Evolutionary conservation across 2,888 invertebrate species (phyloP), one percentile per base, ranked within the genome.

Genomic region (Tuberolachnus salignus): DNA sequence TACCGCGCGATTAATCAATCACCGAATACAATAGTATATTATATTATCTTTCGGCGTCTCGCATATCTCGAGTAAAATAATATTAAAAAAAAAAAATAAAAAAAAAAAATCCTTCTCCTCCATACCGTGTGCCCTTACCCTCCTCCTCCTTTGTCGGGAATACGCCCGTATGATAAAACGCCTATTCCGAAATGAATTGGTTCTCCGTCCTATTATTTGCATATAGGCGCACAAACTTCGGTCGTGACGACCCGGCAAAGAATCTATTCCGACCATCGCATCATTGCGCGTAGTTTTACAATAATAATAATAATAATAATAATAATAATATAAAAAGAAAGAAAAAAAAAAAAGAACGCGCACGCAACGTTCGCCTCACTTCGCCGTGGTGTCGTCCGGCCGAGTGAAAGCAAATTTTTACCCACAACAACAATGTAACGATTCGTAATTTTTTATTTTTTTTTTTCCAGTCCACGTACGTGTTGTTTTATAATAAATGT

Each of bases 341-440:
- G 23, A 53, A 44, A 42, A 64, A 64, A 53, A 53, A 42, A 53
- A 53, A 74, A 42, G 21, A 34, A 51, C 14, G 42, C 8, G 21
- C 21, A 10, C n/a, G 16, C 61, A 49, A 61, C 67, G 14, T 67
- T 67, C 66, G 46, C 75, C 46, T 75, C 66, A 66, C 44, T 46
- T 67, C 75, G 34, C 34, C 3, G 34, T 6, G 46, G 67, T 67
- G 59, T 78, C 57, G 57, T 67, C 67, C 59, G 57, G 51, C n/a
- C n/a, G n/a, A 78, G 78, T 78, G 78, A 78, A 78, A 78, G 78
- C 78, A 69, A 78, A 78, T 78, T 67, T 78, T 67, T 34, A 78
- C 67, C 46, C 34, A 34, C 6, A 34, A 34, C 59, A 59, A 78
- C 55, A 78, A 66, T 66, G 26, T 46, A 51, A 42, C 57, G 46